Percentiles rank a stretch among this genome's conserved stretches.
Conservation (phyloP, 2,888 invertebrate species). For the Kuschelorhynchus macadamiae region DNA sequence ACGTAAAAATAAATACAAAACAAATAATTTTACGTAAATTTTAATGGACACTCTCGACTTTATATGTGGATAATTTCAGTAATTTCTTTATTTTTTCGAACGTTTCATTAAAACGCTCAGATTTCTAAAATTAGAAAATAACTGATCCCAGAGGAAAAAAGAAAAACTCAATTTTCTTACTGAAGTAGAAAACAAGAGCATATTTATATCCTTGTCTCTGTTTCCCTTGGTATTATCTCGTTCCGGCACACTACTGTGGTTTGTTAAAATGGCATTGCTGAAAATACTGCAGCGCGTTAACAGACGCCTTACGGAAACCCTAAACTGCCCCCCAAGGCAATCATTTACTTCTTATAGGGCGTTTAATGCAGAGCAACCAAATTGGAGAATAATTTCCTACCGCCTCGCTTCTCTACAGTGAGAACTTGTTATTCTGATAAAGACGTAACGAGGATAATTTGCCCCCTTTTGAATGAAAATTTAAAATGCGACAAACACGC, state of each 20-base stretch:
- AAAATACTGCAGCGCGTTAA: constrained; percentile 46
- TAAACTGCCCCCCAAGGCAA: constrained; percentile 44
- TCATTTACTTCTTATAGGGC: constrained; percentile 47
- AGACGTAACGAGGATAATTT: constrained; percentile 34
- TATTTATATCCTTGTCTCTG: no score
- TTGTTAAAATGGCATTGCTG: constrained; percentile 31
- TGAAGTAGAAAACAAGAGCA: no score
- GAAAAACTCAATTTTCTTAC: no score
- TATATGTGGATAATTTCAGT: no score
- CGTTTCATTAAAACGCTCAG: no score
- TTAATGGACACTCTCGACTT: no score
- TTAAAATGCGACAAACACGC: constrained; percentile 11
- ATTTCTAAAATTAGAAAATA: no score
- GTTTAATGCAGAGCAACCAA: constrained; percentile 46
- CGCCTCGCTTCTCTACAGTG: constrained; percentile 29
- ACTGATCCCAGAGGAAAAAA: no score
- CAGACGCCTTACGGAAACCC: constrained; percentile 46
- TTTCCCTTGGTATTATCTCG: constrained; percentile 4
- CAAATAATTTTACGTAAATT: no score
- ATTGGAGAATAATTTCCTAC: constrained; percentile 47
- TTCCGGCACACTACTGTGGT: constrained; percentile 24
- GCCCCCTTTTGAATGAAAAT: constrained; percentile 26
- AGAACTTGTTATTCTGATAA: constrained; percentile 40
- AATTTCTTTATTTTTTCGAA: no score
- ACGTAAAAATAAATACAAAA: no score